Percentiles rank a stretch among this genome's conserved stretches.
Evolutionary conservation across 2,888 invertebrate genomes (phyloP).

Genomic region (Hirtodrosophila cameraria): DNA sequence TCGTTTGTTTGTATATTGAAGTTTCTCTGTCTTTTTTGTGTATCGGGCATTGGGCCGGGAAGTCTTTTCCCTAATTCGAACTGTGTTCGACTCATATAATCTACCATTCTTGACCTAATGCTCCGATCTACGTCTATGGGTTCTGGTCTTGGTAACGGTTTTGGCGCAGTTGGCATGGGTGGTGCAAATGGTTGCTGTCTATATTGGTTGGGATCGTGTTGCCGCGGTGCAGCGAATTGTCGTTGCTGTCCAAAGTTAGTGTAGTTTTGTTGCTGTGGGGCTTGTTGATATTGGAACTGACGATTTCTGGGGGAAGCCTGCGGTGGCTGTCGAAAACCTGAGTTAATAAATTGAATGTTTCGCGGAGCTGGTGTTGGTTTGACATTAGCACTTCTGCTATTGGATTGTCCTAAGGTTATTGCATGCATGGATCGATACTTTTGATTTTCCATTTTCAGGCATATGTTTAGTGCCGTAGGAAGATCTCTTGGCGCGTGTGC

Average conservation of each 20-base stretch:
- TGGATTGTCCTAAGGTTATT: no score
- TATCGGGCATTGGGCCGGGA: not conserved
- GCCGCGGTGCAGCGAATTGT: no score
- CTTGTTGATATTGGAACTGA: not conserved
- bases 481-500: not conserved
- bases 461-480: not conserved
- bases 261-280: not conserved
- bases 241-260: not conserved
- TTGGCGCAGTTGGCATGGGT: no score
- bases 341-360: no score
- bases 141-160: not conserved
- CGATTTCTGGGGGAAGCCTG: slow-evolving; percentile 1
- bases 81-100: slow-evolving; percentile 4
- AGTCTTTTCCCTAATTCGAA: no score
- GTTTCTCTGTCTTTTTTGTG: not conserved
- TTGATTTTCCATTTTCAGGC: slow-evolving; percentile 2
- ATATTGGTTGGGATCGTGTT: no score
- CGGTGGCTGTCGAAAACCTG: not conserved
- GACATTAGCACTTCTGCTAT: not conserved
- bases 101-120: not conserved
- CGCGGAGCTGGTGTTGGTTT: slow-evolving; percentile 1
- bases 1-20: not conserved
- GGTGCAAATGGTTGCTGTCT: not conserved
- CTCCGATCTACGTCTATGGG: not conserved
- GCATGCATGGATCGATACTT: no score